Conservation (phyloP, 2,797 vertebrate genomes). For the Lycodopsis pacificus region DNA sequence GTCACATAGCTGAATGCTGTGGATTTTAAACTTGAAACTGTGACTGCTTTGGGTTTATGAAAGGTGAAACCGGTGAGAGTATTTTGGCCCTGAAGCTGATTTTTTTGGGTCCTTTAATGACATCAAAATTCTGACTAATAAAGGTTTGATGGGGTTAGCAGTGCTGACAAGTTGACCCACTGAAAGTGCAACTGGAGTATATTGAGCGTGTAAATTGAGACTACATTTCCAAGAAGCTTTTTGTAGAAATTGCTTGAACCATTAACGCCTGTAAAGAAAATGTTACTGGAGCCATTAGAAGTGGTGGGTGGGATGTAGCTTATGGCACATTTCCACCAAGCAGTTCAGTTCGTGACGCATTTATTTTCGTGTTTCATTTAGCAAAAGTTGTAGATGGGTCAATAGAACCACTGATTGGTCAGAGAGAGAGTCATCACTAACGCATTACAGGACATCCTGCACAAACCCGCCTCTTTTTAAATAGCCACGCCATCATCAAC, state of each 20-base stretch:
- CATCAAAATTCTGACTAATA: conserved; percentile 14
- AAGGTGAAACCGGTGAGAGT: conserved; percentile 3
- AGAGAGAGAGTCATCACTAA: neutral
- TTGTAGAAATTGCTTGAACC: neutral
- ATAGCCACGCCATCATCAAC: neutral
- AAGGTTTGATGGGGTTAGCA: conserved; percentile 2
- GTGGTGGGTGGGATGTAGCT: neutral
- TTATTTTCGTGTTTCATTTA: neutral
- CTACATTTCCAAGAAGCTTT: neutral
- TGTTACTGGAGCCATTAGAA: neutral
- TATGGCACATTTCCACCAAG: neutral
- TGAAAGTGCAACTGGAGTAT: neutral
- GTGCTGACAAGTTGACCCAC: conserved; percentile 2
- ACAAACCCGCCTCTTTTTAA: neutral
- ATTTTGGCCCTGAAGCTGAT: neutral
- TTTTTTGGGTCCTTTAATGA: conserved; percentile 4
- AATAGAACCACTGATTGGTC: neutral
- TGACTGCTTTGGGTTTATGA: neutral
- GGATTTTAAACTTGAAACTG: conserved; percentile 6
- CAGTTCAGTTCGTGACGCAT: too few relatives aligned
- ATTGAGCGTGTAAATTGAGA: neutral
- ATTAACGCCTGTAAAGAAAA: neutral
- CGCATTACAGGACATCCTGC: neutral
- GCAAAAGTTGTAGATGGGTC: neutral
- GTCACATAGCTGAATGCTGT: neutral